Base-by-base conservation (phyloP, 2,797 vertebrate species). In the Acipenser oxyrinchus region DNA sequence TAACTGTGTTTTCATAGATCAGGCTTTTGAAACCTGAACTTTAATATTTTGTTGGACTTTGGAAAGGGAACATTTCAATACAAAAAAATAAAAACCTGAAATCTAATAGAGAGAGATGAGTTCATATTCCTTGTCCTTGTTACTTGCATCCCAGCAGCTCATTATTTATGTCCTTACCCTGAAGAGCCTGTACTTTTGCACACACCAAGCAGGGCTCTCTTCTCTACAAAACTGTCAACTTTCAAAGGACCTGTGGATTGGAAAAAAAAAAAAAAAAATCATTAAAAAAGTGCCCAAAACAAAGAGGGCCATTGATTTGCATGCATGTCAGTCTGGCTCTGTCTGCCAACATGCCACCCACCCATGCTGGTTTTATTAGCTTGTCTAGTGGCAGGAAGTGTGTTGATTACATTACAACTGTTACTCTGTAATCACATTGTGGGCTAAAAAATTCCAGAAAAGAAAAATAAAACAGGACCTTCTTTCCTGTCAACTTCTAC, bases 111-210 rank as follows among this genome's bases (percentile, higher is more conserved):
- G 6, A 58, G 11, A 11, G 7, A 58, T 11, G 55, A 4, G 55
- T 3, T 7, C 10, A 58, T n/a, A n/a, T 13, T 58, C 55, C n/a
- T 58, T n/a, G 15, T 58, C 11, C 55, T 58, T 12, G 9, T 12
- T 10, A 5, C 15, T 8, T 15, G 6, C 15, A 62, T 48, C 48
- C 58, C 48, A 64, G 67, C 53, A 64, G 51, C 59, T 64, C 62
- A 51, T 68, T 70, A 18, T 55, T 55, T 55, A 89, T 49, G 49
- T 53, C 37, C 95, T 97, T 89, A 98, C 96, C 96, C 95, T 59
- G 94, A 94, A 70, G 95, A 98, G 72, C 95, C 96, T 15, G 91
- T 87, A 83, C 94, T 98, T 88, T 99, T 98, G 87, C 97, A 99
- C 74, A 98, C 89, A 66, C 94, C 93, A 68, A 99, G 92, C 69